A percentile compares a stretch with the other conserved stretches of the same genome.
Evolutionary conservation across 2,888 invertebrate species (phyloP).

Genomic region (Aleiodes testaceus): DNA sequence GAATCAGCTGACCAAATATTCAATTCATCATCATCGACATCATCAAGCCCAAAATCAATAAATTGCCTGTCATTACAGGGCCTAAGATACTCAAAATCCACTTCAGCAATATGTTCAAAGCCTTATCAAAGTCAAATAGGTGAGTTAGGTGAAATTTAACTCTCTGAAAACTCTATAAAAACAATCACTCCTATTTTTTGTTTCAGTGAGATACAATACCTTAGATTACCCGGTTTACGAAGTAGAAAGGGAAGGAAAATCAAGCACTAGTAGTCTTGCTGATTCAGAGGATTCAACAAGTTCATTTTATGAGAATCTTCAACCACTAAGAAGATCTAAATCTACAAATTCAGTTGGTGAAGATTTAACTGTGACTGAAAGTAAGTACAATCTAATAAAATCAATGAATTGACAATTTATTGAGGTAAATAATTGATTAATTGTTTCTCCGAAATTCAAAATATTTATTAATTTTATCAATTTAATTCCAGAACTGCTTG

Average conservation of each 20-base stretch:
- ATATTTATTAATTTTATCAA: constrained; percentile 18
- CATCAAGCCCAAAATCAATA: constrained; percentile 35
- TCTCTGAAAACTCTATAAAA: background rate
- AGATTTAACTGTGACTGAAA: constrained; percentile 47
- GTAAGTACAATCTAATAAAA: constrained; percentile 38
- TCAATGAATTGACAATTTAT: background rate
- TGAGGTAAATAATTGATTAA: background rate
- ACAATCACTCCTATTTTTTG: background rate
- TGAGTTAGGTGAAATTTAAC: too few relatives aligned
- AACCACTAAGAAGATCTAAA: constrained; percentile 55
- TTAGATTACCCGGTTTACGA: constrained; percentile 58
- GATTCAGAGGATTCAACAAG: constrained; percentile 54
- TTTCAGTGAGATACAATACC: constrained; percentile 54
- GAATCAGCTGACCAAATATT: constrained; percentile 61
- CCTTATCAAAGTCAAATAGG: constrained; percentile 52
- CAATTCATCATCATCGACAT: constrained; percentile 56
- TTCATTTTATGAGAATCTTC: constrained; percentile 59
- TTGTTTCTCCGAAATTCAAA: constrained; percentile 40
- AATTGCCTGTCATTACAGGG: constrained; percentile 51
- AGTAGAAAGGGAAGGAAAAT: constrained; percentile 49
- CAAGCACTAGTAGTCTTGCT: constrained; percentile 55
- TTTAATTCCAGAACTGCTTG: constrained; percentile 49
- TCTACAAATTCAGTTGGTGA: constrained; percentile 52
- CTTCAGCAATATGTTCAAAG: constrained; percentile 60
- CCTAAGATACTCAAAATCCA: constrained; percentile 63